Percentiles rank a stretch among this genome's conserved stretches.
Evolutionary conservation across 2,797 vertebrate genomes (phyloP).

Genomic region (Otolemur crassicaudatus): DNA sequence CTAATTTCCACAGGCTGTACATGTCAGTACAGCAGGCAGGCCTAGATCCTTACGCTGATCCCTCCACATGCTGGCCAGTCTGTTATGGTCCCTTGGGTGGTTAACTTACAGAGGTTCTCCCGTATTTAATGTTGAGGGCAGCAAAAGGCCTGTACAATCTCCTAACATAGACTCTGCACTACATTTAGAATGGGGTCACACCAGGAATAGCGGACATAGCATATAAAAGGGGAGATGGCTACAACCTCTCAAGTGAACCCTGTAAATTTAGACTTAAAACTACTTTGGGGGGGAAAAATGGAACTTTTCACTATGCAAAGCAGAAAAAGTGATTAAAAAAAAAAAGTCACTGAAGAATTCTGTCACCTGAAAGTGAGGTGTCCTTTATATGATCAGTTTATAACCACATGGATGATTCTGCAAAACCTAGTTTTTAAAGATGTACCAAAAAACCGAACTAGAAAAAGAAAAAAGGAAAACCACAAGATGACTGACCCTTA

Average conservation of each 20-base stretch:
- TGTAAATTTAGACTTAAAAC: not conserved
- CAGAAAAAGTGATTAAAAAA: not conserved
- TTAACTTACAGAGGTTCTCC: too few species aligned
- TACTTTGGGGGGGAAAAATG: not conserved
- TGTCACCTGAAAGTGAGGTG: not conserved
- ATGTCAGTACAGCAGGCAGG: too few species aligned
- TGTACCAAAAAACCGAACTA: not conserved
- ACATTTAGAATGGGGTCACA: fast-evolving
- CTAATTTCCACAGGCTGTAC: too few species aligned
- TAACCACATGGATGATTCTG: not conserved
- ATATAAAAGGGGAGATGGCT: fast-evolving
- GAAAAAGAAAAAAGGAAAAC: not conserved
- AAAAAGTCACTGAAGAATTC: too few species aligned
- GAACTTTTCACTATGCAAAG: not conserved
- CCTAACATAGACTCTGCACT: fast-evolving
- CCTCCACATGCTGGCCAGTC: too few species aligned
- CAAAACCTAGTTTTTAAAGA: not conserved
- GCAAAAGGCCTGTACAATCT: too few species aligned
- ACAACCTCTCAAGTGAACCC: fast-evolving
- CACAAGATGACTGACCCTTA: not conserved
- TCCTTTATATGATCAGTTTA: not conserved
- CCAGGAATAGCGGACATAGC: not conserved
- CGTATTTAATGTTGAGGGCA: not conserved
- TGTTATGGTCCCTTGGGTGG: too few species aligned
- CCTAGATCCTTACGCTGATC: too few species aligned